A percentile compares a stretch with the other conserved stretches of the same genome.
Conservation (phyloP, 2,888 invertebrate species). For the Drosophila histrio region DNA sequence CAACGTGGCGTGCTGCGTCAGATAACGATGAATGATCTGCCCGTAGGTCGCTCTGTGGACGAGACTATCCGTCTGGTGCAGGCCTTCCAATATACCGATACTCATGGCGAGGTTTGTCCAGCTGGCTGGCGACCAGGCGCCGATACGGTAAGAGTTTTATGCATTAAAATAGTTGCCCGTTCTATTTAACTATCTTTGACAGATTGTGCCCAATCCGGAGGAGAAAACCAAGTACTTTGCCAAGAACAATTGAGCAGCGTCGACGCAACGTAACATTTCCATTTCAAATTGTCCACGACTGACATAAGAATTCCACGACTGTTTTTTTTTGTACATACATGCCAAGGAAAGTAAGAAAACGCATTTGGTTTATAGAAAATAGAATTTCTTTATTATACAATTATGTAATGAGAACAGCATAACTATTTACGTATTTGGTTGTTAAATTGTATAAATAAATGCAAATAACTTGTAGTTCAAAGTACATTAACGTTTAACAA, state of each 20-base stretch:
- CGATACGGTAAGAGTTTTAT: constrained; percentile 88
- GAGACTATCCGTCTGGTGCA: constrained; percentile 96
- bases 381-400: constrained; percentile 60
- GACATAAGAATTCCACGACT: constrained; percentile 28
- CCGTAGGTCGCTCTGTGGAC: constrained; percentile 96
- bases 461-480: constrained; percentile 38
- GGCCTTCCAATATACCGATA: constrained; percentile 97
- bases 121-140: constrained; percentile 98
- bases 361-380: constrained; percentile 57
- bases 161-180: not conserved
- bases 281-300: constrained; percentile 43
- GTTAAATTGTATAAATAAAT: constrained; percentile 26
- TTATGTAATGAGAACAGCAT: constrained; percentile 42
- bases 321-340: constrained; percentile 39
- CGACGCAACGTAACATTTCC: constrained; percentile 22
- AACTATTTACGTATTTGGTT: constrained; percentile 18
- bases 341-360: not conserved
- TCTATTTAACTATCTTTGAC: constrained; percentile 51
- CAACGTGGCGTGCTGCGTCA: constrained; percentile 93
- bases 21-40: constrained; percentile 98
- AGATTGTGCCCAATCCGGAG: constrained; percentile 93
- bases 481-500: constrained; percentile 39
- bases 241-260: constrained; percentile 84
- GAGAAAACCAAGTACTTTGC: constrained; percentile 93
- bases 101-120: constrained; percentile 97